Percentiles rank a stretch among this genome's conserved stretches.
These are phyloP conservation scores for Dusona sp. DNA, from an alignment of 2,888 invertebrate species.

Conservation along the genomic window DNA sequence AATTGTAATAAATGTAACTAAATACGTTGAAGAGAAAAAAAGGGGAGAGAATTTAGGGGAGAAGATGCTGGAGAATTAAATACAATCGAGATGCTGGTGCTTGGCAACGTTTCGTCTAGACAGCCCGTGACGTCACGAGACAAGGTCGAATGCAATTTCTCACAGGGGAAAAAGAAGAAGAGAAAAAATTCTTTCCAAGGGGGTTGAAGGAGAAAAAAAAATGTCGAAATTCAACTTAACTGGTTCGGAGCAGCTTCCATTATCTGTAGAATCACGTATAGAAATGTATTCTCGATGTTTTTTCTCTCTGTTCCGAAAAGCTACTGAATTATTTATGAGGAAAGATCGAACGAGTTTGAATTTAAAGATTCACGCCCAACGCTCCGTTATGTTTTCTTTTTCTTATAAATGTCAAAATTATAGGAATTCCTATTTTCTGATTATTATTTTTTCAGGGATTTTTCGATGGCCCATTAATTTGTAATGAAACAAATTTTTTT, in stretches of 20 bases:
- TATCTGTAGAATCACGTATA: not conserved
- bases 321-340: not conserved
- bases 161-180: not conserved
- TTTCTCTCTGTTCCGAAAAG: not conserved
- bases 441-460: not conserved
- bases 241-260: slow-evolving; percentile 13
- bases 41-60: slow-evolving; percentile 40
- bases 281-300: not conserved
- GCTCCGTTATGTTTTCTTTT: not conserved
- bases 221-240: slow-evolving; percentile 27
- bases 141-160: slow-evolving; percentile 79
- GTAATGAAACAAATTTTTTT: no score
- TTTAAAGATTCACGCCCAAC: not conserved
- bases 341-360: not conserved
- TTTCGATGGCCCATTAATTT: not conserved
- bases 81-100: slow-evolving; percentile 57
- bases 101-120: slow-evolving; percentile 77
- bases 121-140: slow-evolving; percentile 79
- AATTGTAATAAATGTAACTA: not conserved
- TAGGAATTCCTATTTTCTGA: not conserved
- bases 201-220: slow-evolving; percentile 12
- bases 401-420: not conserved
- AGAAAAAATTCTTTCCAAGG: slow-evolving; percentile 1
- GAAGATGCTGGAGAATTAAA: slow-evolving; percentile 53
- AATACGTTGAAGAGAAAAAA: not conserved